phyloP scores from a whole-genome alignment of 2,113 vertebrate species.

The Erythrocercus mccallii region DNA sequence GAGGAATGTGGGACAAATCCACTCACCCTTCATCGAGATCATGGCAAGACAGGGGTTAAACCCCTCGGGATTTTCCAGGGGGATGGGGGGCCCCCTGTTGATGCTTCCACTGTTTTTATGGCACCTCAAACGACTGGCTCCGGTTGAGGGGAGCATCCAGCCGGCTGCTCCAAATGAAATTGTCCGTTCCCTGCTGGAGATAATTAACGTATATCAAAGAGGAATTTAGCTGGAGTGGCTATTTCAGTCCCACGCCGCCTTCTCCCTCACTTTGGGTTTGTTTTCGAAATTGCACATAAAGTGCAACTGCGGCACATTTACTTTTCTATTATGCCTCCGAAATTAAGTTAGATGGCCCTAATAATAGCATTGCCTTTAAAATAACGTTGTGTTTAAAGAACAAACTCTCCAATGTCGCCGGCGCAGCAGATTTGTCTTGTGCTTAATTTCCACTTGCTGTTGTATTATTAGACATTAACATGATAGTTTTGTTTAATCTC shows the following conservation, averaged over 20 bases:
- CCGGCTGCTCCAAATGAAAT: background rate
- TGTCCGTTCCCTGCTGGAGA: constrained; percentile 2
- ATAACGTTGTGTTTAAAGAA: constrained; percentile 64
- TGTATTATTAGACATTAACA: constrained; percentile 80
- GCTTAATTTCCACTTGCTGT: constrained; percentile 75
- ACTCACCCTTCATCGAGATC: accelerated
- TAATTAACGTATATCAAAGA: constrained; percentile 52
- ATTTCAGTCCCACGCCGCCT: constrained; percentile 10
- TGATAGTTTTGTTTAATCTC: constrained; percentile 80
- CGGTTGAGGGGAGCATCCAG: background rate
- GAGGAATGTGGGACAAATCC: background rate
- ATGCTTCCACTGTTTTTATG: background rate
- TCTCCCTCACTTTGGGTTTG: constrained; percentile 50
- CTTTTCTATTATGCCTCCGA: constrained; percentile 68
- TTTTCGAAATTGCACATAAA: constrained; percentile 63
- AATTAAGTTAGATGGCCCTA: constrained; percentile 72
- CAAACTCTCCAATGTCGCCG: constrained; percentile 67
- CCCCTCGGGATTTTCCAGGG: background rate
- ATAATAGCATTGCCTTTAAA: constrained; percentile 70
- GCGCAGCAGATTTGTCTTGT: constrained; percentile 71
- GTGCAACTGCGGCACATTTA: constrained; percentile 67
- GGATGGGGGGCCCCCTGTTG: accelerated
- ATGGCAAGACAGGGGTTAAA: background rate
- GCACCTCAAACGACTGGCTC: accelerated
- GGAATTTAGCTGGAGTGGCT: constrained; percentile 55